These are phyloP conservation scores for Anoplopoma fimbria DNA, from an alignment of 2,113 vertebrate genomes.

Conservation along the genomic window DNA sequence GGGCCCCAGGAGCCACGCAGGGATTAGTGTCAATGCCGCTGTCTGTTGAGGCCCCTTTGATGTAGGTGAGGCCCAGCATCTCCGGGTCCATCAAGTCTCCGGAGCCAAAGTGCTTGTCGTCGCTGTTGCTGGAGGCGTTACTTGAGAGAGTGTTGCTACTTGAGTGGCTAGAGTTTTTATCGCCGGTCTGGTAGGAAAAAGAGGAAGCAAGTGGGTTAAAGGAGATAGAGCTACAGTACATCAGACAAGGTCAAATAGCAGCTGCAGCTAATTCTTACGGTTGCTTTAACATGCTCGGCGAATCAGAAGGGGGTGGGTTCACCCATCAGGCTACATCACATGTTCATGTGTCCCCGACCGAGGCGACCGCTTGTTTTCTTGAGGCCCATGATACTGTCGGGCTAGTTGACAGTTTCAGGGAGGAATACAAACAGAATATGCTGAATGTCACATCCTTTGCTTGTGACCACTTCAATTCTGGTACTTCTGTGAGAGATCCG, in stretches of 20 bases:
- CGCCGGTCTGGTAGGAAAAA: slow-evolving; percentile 84
- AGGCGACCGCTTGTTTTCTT: slow-evolving; percentile 40
- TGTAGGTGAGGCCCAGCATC: slow-evolving; percentile 91
- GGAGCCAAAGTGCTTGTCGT: slow-evolving; percentile 95
- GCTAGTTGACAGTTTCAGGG: slow-evolving; percentile 17
- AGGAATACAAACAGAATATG: slow-evolving; percentile 21
- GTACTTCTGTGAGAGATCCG: background rate
- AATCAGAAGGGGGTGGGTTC: slow-evolving; percentile 22
- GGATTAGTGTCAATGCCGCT: slow-evolving; percentile 95
- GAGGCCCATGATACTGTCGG: background rate
- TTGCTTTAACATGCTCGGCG: slow-evolving; percentile 31
- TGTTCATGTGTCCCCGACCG: slow-evolving; percentile 28
- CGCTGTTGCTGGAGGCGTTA: slow-evolving; percentile 95
- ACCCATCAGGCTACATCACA: slow-evolving; percentile 32
- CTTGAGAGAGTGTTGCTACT: slow-evolving; percentile 96
- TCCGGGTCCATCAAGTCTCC: slow-evolving; percentile 96
- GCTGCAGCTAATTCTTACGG: slow-evolving; percentile 44
- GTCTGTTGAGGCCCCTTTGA: slow-evolving; percentile 96
- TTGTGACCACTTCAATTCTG: background rate
- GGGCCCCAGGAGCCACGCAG: slow-evolving; percentile 86
- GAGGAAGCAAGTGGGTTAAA: background rate
- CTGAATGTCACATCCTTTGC: slow-evolving; percentile 4
- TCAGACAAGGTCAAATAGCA: slow-evolving; percentile 48
- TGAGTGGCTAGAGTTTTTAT: slow-evolving; percentile 94
- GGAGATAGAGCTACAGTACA: slow-evolving; percentile 22